These are phyloP conservation scores for Phortica okadai DNA, from an alignment of 2,888 invertebrate genomes.

Conservation along the genomic window DNA sequence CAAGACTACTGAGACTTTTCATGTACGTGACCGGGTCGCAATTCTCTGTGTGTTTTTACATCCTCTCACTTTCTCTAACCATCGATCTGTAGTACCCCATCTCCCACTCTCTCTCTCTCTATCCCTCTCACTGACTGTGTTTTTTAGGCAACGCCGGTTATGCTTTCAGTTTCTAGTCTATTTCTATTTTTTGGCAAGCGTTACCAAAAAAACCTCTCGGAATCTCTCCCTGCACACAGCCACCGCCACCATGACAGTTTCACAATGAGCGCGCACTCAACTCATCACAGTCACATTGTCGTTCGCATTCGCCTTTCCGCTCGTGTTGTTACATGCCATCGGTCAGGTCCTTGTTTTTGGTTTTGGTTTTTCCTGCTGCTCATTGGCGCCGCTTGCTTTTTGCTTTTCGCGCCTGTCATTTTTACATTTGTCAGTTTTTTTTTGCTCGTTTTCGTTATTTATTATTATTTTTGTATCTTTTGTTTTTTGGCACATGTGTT, in stretches of 20 bases:
- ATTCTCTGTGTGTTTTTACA: background rate
- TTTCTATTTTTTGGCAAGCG: too few species aligned
- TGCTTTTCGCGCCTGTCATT: too few species aligned
- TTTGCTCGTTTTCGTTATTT: background rate
- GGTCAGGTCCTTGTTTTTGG: background rate
- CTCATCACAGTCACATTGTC: background rate
- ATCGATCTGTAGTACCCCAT: background rate
- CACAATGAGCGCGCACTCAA: background rate
- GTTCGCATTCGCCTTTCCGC: too few species aligned
- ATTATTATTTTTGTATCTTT: background rate
- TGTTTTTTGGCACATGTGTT: background rate
- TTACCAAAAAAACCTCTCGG: too few species aligned
- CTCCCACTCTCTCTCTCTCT: background rate
- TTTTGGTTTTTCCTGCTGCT: background rate
- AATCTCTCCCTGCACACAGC: too few species aligned
- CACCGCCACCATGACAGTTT: conserved; percentile 4
- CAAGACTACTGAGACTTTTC: conserved; percentile 4
- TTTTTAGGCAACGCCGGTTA: background rate
- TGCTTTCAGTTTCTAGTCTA: too few species aligned
- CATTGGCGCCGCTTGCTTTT: background rate
- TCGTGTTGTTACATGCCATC: background rate
- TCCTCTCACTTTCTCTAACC: background rate
- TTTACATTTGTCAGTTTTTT: background rate
- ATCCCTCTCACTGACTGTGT: background rate
- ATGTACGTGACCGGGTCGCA: conserved; percentile 15